A percentile compares a stretch with the other conserved stretches of the same genome.
Evolutionary conservation across 2,797 vertebrate genomes (phyloP).

Genomic region (Mastacembelus armatus): DNA sequence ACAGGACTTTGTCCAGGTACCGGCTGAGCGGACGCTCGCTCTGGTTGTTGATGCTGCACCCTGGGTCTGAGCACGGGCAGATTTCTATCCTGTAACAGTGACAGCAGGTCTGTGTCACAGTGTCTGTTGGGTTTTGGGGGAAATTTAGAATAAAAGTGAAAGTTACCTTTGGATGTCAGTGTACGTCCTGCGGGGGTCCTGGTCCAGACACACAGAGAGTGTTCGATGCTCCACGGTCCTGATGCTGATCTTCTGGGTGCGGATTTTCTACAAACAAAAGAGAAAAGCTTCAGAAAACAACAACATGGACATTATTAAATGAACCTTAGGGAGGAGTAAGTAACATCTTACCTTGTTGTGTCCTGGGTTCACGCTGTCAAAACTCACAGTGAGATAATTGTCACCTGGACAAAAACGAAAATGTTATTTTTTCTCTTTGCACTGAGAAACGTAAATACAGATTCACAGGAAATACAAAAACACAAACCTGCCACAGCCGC

Average conservation of each 20-base stretch:
- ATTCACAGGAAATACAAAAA: constrained; percentile 79
- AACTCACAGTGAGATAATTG: constrained; percentile 78
- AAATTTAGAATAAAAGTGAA: neutral
- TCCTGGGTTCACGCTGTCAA: constrained; percentile 77
- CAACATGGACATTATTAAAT: too few relatives aligned
- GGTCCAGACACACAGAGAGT: constrained; percentile 86
- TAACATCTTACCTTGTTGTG: constrained; percentile 21
- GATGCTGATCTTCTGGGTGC: constrained; percentile 80
- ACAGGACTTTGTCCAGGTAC: constrained; percentile 82
- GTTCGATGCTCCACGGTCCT: constrained; percentile 83
- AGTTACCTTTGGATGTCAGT: constrained; percentile 85
- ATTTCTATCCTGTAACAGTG: constrained; percentile 82
- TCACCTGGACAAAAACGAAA: constrained; percentile 65
- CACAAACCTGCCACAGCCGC: constrained; percentile 75
- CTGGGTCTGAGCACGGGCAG: constrained; percentile 86
- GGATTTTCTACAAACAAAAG: constrained; percentile 75
- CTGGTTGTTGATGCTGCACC: constrained; percentile 71
- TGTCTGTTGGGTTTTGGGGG: neutral
- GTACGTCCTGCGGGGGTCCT: constrained; percentile 85
- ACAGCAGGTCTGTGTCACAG: neutral
- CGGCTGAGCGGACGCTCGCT: constrained; percentile 70
- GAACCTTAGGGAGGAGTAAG: too few relatives aligned
- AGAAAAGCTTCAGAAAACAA: too few relatives aligned
- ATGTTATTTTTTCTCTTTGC: neutral
- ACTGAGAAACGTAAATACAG: neutral